A percentile compares a stretch with the other conserved stretches of the same genome.
These are phyloP conservation scores for Gorsachius goisagi DNA, from an alignment of 2,113 vertebrate genomes.

Conservation along the genomic window DNA sequence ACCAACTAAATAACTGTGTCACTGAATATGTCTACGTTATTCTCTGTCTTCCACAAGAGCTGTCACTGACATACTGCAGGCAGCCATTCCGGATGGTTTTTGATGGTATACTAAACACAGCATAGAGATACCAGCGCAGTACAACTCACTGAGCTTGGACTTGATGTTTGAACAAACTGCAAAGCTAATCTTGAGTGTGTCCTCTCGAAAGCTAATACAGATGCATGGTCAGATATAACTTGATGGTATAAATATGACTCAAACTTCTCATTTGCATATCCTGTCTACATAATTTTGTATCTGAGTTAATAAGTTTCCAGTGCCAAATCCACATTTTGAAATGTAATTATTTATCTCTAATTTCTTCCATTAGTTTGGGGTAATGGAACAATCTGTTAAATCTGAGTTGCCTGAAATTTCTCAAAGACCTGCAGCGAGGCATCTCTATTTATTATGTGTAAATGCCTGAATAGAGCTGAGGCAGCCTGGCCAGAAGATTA, in stretches of 20 bases:
- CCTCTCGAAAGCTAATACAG: not conserved
- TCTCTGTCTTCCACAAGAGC: not conserved
- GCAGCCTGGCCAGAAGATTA: not conserved
- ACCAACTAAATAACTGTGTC: slow-evolving; percentile 4
- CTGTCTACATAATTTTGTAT: not conserved
- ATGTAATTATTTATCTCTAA: not conserved
- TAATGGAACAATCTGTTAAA: not conserved
- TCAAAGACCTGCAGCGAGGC: not conserved
- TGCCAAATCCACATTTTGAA: not conserved
- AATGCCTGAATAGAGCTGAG: not conserved
- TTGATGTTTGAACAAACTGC: not conserved
- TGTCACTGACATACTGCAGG: not conserved
- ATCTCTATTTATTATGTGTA: not conserved
- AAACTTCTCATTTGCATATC: not conserved
- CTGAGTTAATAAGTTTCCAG: not conserved
- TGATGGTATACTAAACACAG: not conserved
- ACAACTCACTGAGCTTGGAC: not conserved
- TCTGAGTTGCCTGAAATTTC: not conserved
- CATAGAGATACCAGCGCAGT: not conserved
- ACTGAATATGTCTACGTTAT: slow-evolving; percentile 9
- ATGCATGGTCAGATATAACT: not conserved
- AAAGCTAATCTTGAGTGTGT: not conserved
- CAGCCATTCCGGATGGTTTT: not conserved
- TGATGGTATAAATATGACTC: not conserved
- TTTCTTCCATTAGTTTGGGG: not conserved